These are phyloP conservation scores for Darevskia nairensis DNA, from an alignment of 2,797 vertebrate genomes.

Conservation along the genomic window DNA sequence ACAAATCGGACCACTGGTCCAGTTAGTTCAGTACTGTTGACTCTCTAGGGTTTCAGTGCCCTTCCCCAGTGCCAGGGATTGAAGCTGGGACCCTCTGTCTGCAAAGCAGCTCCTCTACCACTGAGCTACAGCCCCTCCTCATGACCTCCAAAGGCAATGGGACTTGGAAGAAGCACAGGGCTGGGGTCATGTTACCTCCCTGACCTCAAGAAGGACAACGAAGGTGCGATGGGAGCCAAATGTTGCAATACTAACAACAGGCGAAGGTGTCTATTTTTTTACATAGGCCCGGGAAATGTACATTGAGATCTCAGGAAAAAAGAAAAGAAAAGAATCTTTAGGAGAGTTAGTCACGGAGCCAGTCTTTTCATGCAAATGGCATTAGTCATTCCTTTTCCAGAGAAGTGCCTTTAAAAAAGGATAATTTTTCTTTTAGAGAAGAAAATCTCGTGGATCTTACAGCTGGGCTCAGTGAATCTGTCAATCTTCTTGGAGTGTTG, in stretches of 20 bases:
- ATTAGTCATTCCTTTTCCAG: constrained; percentile 12
- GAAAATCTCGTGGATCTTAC: background rate
- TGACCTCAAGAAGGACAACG: background rate
- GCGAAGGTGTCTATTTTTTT: background rate
- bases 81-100: too few species aligned
- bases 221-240: background rate
- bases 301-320: background rate
- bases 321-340: background rate
- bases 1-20: too few species aligned
- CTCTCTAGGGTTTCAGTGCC: too few species aligned
- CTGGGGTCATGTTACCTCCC: background rate
- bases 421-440: background rate
- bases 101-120: too few species aligned
- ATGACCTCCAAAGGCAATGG: background rate
- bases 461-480: background rate
- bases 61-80: too few species aligned
- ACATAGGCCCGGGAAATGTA: background rate
- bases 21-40: too few species aligned
- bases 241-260: too few species aligned
- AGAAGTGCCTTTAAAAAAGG: constrained; percentile 13
- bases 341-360: background rate
- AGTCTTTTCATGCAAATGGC: background rate
- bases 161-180: background rate
- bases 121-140: too few species aligned
- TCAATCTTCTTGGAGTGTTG: background rate